phyloP scores from a whole-genome alignment of 2,888 invertebrate species.

The Microplitis manilae region DNA sequence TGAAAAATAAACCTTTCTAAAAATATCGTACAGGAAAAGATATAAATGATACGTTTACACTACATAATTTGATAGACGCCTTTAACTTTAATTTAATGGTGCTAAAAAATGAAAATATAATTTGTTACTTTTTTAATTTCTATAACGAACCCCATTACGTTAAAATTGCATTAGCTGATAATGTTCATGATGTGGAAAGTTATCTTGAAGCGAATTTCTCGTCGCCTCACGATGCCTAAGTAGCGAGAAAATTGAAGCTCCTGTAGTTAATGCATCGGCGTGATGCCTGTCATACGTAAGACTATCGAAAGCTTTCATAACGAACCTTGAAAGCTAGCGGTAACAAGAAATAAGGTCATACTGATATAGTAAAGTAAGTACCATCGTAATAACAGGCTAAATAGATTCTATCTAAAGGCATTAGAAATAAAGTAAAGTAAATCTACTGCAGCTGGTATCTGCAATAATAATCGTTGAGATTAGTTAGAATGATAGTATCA shows the following conservation, averaged over 20 bases:
- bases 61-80: no score
- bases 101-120: neutral
- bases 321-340: slow-evolving; percentile 29
- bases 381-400: slow-evolving; percentile 20
- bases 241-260: slow-evolving; percentile 16
- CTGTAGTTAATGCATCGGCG: slow-evolving; percentile 34
- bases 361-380: slow-evolving; percentile 12
- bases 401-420: neutral
- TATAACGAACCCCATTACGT: neutral
- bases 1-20: no score
- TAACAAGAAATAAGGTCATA: slow-evolving; percentile 30
- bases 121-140: neutral
- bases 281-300: slow-evolving; percentile 41
- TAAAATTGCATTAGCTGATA: neutral
- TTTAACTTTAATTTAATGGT: no score
- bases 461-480: slow-evolving; percentile 26
- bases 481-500: slow-evolving; percentile 3
- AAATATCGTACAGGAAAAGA: no score
- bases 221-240: slow-evolving; percentile 11
- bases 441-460: neutral
- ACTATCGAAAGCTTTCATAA: slow-evolving; percentile 36
- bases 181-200: slow-evolving; percentile 36
- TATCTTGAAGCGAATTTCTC: slow-evolving; percentile 11
- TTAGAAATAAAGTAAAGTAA: slow-evolving; percentile 6
- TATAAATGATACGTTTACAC: no score